Evolutionary conservation across 2,888 invertebrate genomes (phyloP).

Genomic region (Lymantria dispar): DNA sequence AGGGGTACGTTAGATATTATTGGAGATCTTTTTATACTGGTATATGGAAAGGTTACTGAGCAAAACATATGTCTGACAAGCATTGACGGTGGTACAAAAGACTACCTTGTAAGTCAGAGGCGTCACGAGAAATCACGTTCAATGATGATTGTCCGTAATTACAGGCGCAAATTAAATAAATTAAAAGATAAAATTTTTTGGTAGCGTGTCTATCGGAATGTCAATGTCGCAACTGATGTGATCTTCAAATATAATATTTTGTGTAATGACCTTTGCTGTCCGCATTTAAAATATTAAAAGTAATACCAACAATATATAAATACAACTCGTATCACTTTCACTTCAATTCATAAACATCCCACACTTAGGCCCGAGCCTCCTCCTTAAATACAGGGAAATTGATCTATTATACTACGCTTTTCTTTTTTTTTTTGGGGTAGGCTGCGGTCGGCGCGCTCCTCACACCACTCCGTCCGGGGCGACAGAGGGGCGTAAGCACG

Average conservation of each 20-base stretch:
- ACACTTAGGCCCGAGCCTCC: too few relatives aligned
- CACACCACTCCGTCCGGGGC: too few relatives aligned
- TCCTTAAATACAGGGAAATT: too few relatives aligned
- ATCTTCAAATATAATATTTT: slow-evolving; percentile 2
- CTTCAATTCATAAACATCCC: too few relatives aligned
- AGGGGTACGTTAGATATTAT: slow-evolving; percentile 30
- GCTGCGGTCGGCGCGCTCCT: too few relatives aligned
- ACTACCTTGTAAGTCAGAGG: slow-evolving; percentile 74
- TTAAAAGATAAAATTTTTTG: slow-evolving; percentile 58
- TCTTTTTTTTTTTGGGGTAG: too few relatives aligned
- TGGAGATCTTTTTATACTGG: slow-evolving; percentile 36
- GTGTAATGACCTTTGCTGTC: neutral
- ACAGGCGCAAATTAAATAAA: slow-evolving; percentile 74
- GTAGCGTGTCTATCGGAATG: slow-evolving; percentile 56
- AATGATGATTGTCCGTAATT: slow-evolving; percentile 71
- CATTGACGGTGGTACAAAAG: slow-evolving; percentile 73
- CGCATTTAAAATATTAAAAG: too few relatives aligned
- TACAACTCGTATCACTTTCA: too few relatives aligned
- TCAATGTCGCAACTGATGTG: slow-evolving; percentile 57
- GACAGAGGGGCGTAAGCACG: too few relatives aligned
- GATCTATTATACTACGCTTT: too few relatives aligned
- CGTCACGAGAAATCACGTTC: slow-evolving; percentile 66
- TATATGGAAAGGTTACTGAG: slow-evolving; percentile 58
- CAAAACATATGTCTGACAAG: slow-evolving; percentile 66
- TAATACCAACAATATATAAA: too few relatives aligned